These are phyloP conservation scores for Dolichallabes microphthalmus DNA, from an alignment of 2,113 vertebrate genomes.

Conservation along the genomic window DNA sequence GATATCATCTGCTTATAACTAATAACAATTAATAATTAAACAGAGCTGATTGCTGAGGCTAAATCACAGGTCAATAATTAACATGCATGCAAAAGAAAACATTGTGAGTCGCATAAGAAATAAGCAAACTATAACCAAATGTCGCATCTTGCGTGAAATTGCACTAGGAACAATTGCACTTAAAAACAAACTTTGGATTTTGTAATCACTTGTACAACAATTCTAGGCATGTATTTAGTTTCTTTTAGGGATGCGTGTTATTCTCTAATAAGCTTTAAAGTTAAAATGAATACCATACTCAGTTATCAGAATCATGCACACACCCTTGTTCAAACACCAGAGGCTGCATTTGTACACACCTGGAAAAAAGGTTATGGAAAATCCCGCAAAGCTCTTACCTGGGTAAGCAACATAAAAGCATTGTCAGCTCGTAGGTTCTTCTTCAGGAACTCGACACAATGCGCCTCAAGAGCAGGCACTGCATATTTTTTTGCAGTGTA, in stretches of 20 bases:
- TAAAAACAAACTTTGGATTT: not conserved
- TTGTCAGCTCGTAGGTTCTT: constrained; percentile 88
- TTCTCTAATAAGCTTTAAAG: not conserved
- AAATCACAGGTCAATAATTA: not conserved
- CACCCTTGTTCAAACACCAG: not conserved
- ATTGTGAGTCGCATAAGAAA: not conserved
- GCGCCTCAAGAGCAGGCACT: constrained; percentile 84
- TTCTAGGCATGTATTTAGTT: not conserved
- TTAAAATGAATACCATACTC: not conserved
- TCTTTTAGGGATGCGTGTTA: not conserved
- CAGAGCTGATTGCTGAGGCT: not conserved
- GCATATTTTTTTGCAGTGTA: constrained; percentile 90
- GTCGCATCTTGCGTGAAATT: not conserved
- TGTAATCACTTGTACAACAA: not conserved
- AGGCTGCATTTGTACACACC: not conserved
- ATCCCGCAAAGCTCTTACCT: constrained; percentile 66
- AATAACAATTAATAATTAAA: not conserved
- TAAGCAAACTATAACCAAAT: not conserved
- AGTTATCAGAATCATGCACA: not conserved
- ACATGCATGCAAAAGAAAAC: not conserved
- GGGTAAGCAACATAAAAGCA: constrained; percentile 85
- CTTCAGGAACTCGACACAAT: constrained; percentile 87
- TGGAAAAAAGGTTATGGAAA: not conserved
- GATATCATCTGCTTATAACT: not conserved
- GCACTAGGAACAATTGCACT: no score